These are phyloP conservation scores for Rhynchonema sp. DNA, from an alignment of 2,888 invertebrate genomes.

Conservation along the genomic window DNA sequence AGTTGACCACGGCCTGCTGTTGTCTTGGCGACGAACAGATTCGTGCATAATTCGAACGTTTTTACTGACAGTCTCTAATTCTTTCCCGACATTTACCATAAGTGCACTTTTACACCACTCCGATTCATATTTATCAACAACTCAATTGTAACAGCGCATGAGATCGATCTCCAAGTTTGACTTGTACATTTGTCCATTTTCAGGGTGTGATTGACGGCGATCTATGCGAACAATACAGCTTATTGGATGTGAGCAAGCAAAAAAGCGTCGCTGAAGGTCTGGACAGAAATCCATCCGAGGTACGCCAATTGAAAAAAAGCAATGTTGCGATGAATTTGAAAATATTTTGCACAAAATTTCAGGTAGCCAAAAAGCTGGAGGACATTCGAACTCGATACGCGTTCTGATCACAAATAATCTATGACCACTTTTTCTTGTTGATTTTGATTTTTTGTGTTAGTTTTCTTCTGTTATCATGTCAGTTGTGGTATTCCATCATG, in stretches of 20 bases:
- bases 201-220: conserved; percentile 97
- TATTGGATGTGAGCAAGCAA: conserved; percentile 77
- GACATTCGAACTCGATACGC: conserved; percentile 96
- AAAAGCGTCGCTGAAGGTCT: conserved; percentile 81
- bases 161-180: too few species aligned
- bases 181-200: conserved; percentile 22
- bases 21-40: too few species aligned
- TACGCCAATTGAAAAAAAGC: conserved; percentile 16
- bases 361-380: conserved; percentile 84
- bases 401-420: conserved; percentile 59
- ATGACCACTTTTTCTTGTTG: too few species aligned
- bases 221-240: conserved; percentile 93
- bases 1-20: background rate
- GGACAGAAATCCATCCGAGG: conserved; percentile 83
- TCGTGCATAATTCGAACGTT: too few species aligned
- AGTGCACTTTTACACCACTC: too few species aligned
- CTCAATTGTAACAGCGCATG: too few species aligned
- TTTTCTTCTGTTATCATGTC: too few species aligned
- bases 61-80: too few species aligned
- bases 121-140: too few species aligned
- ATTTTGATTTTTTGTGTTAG: too few species aligned
- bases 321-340: background rate
- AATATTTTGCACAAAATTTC: conserved; percentile 10
- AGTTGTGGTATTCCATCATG: too few species aligned
- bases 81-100: too few species aligned